Evolutionary conservation across 1,140 invertebrate genomes (phyloP).

Genomic region (Drosophila ohnishii): DNA sequence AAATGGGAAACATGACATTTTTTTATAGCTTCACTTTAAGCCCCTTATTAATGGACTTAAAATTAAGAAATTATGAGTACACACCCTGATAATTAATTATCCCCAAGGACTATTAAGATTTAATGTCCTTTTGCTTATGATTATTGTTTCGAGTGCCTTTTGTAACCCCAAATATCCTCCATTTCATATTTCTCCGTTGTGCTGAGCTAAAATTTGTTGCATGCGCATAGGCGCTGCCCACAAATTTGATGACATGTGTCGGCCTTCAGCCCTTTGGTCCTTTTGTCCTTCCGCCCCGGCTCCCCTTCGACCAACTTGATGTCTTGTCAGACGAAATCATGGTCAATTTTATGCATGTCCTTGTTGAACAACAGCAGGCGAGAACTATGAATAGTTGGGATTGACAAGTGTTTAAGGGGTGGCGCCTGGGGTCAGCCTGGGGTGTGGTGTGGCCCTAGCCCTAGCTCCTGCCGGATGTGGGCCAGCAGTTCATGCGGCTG

Average conservation of each 20-base stretch:
- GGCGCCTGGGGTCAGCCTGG: not conserved
- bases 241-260: conserved; percentile 53
- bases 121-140: not conserved
- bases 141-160: conserved; percentile 8
- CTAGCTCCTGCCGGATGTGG: conserved; percentile 17
- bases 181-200: not conserved
- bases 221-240: conserved; percentile 53
- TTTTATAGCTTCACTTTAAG: not conserved
- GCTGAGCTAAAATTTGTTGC: conserved; percentile 26
- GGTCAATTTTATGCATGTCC: conserved; percentile 64
- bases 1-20: too few relatives aligned
- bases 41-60: too few relatives aligned
- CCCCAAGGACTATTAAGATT: not conserved
- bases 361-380: conserved; percentile 52
- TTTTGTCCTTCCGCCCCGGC: not conserved
- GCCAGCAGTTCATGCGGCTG: conserved; percentile 28
- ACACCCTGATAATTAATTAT: not conserved
- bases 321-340: conserved; percentile 53
- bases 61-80: not conserved
- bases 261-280: not conserved
- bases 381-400: conserved; percentile 49
- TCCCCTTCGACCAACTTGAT: conserved; percentile 24
- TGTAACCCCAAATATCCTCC: conserved; percentile 5
- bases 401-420: conserved; percentile 55
- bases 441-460: not conserved